Base-by-base conservation (phyloP, 2,888 invertebrate genomes). In the Dilophus febrilis region DNA sequence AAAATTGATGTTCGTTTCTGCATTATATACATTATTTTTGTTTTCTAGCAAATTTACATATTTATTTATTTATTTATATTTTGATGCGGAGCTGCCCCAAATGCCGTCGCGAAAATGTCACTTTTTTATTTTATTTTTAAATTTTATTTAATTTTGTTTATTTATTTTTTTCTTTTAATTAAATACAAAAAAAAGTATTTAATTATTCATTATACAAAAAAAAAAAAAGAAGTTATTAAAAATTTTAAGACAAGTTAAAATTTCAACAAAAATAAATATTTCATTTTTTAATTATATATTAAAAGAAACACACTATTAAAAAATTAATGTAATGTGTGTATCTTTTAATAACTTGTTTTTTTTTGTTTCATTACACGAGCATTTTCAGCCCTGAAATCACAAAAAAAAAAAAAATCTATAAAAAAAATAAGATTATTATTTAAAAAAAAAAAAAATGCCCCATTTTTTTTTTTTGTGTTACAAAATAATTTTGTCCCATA, bases 401-500 rank as follows among this genome's bases (percentile, higher is more conserved):
- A n/a, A n/a, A n/a, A n/a, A n/a, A n/a, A n/a, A n/a, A n/a, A n/a
- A n/a, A n/a, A n/a, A n/a, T n/a, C n/a, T n/a, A n/a, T n/a, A n/a
- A n/a, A n/a, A n/a, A n/a, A n/a, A n/a, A n/a, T n/a, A n/a, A n/a
- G n/a, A n/a, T n/a, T n/a, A n/a, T n/a, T n/a, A n/a, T n/a, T n/a
- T n/a, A n/a, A n/a, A n/a, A n/a, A n/a, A n/a, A n/a, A n/a, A n/a
- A n/a, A n/a, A n/a, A n/a, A 22, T 22, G 4, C 22, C 8, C 22
- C 8, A 22, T 22, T 22, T 8, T 22, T 22, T 22, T 22, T 22
- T 8, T 22, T 6, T 22, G n/a, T n/a, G n/a, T n/a, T 66, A 63
- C 66, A 67, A 68, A 68, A 64, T 61, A 68, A 65, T 61, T 45
- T 40, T 44, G 44, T 53, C 61, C 61, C 60, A 65, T 61, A 64